phyloP scores from a whole-genome alignment of 2,797 vertebrate genomes.

The Anableps anableps region DNA sequence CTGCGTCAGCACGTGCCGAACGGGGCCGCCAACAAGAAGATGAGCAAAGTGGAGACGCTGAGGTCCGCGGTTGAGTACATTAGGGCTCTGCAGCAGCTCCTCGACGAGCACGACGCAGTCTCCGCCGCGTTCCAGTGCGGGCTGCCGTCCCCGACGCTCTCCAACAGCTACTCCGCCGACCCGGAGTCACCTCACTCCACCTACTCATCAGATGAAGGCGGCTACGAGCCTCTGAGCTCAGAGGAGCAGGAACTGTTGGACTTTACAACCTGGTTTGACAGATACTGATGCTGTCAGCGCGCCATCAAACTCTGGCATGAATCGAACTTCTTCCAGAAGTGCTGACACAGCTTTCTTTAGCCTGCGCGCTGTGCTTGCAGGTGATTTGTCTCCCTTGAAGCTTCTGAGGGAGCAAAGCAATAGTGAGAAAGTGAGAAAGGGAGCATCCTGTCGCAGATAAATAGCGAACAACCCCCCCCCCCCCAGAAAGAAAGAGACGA shows the following conservation, averaged over 20 bases:
- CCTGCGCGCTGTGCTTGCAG: slow-evolving; percentile 38
- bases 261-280: slow-evolving; percentile 93
- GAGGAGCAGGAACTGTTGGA: slow-evolving; percentile 91
- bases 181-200: slow-evolving; percentile 88
- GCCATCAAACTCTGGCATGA: slow-evolving; percentile 16
- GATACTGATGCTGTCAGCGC: slow-evolving; percentile 82
- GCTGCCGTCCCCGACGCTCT: slow-evolving; percentile 80
- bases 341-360: slow-evolving; percentile 32
- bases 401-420: slow-evolving; percentile 67
- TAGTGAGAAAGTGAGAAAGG: slow-evolving; percentile 41
- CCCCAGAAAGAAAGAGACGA: slow-evolving; percentile 53
- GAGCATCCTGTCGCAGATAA: slow-evolving; percentile 7
- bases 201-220: slow-evolving; percentile 90
- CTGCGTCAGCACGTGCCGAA: slow-evolving; percentile 94
- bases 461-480: not conserved
- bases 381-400: slow-evolving; percentile 57
- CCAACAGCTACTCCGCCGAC: slow-evolving; percentile 84
- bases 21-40: slow-evolving; percentile 93
- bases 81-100: slow-evolving; percentile 90
- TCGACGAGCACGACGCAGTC: slow-evolving; percentile 90
- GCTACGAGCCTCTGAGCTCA: slow-evolving; percentile 91
- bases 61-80: slow-evolving; percentile 97
- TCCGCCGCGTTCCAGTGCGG: slow-evolving; percentile 86
- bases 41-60: slow-evolving; percentile 98
- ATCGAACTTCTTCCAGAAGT: slow-evolving; percentile 25